Base-by-base conservation (phyloP, 2,113 vertebrate genomes). In the Pristiophorus japonicus region DNA sequence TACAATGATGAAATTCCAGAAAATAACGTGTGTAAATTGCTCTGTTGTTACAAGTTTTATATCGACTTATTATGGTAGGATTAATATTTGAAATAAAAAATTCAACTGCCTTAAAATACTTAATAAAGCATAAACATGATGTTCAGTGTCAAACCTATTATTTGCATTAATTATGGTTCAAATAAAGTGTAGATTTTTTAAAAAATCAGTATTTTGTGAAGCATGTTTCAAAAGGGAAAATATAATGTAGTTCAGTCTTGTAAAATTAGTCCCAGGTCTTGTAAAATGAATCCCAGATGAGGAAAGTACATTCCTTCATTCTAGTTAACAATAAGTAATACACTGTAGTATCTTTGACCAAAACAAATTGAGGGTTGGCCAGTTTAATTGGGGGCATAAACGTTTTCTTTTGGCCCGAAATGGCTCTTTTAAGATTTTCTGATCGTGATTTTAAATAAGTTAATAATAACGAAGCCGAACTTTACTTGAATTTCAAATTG, bases 31-130 rank as follows among this genome's bases (percentile, higher is more conserved):
- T 94, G 38, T 94, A 94, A 70, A 47, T 94, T 94, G 66, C 45
- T 90, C 51, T 73, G 42, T 65, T 94, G 55, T 94, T 94, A 70
- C 66, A 94, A 94, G 66, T 94, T 67, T 92, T 62, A 65, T 92
- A 73, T 94, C 51, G 93, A 51, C 63, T 88, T 88, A 66, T 63
- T 66, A 93, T 66, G 38, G 22, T 66, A 94, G 65, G 45, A 67
- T 94, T 47, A 47, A 34, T 67, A 94, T 73, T 94, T 94, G 66
- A 94, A 94, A 94, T 65, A 63, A 94, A 51, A 34, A 94, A 27
- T 34, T 70, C 65, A 94, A 94, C 93, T 94, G 93, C 93, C 93
- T 94, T 94, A 94, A 94, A 94, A 94, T 34, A 94, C 38, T 73
- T 51, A 94, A 90, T 81, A 81, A 87, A 94, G 66, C 93, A 70